Conservation (phyloP, 2,888 invertebrate genomes). For the Nowickia ferox region DNA sequence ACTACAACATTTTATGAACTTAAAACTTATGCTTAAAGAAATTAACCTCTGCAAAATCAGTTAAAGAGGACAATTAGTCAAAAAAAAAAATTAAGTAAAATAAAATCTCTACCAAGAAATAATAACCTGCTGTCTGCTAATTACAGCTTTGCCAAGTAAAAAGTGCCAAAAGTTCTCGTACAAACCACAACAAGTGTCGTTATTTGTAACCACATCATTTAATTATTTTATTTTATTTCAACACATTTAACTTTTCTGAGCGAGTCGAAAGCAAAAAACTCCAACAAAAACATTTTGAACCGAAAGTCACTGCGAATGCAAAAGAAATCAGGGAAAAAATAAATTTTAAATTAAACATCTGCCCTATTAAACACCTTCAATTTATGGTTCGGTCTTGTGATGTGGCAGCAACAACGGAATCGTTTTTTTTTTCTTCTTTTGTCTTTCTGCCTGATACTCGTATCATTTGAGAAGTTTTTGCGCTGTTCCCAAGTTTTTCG, state of each 20-base stretch:
- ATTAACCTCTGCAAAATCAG: neutral
- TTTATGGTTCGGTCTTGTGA: conserved; percentile 24
- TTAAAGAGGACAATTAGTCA: neutral
- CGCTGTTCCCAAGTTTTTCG: neutral
- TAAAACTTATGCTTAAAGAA: neutral
- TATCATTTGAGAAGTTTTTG: conserved; percentile 5
- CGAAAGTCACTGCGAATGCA: neutral
- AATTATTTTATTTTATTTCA: conserved; percentile 22
- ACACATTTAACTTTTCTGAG: conserved; percentile 44
- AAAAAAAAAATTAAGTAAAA: no score
- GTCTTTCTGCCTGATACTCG: neutral
- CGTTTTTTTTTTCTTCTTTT: neutral
- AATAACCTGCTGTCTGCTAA: conserved; percentile 43
- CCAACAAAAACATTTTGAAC: conserved; percentile 1
- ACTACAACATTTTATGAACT: neutral
- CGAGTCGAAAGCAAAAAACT: neutral
- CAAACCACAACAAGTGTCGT: conserved; percentile 61
- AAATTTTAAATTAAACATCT: conserved; percentile 35
- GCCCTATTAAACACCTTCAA: conserved; percentile 36
- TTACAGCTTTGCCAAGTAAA: neutral
- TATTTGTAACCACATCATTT: conserved; percentile 46
- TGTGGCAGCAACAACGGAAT: conserved; percentile 19
- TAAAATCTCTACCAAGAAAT: conserved; percentile 10
- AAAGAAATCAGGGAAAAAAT: conserved; percentile 10
- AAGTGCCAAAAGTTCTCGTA: conserved; percentile 24